A percentile compares a stretch with the other conserved stretches of the same genome.
phyloP scores from a whole-genome alignment of 1,140 invertebrate genomes.

The Drosophila neocordata region DNA sequence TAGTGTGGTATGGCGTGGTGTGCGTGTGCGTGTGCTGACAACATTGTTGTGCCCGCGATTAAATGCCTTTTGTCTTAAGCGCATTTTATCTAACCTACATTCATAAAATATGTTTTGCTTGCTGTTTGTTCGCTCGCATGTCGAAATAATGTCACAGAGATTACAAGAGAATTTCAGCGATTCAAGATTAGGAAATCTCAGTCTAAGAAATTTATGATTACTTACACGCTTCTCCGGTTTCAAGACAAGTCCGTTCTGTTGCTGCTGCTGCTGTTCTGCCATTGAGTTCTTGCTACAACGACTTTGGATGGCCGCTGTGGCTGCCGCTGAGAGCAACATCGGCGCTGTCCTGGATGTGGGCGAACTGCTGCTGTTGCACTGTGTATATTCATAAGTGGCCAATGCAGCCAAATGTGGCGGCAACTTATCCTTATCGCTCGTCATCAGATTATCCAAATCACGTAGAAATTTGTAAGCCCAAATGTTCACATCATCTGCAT shows the following conservation, averaged over 20 bases:
- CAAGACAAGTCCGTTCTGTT: constrained; percentile 72
- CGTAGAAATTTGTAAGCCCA: constrained; percentile 82
- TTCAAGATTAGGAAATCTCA: constrained; percentile 64
- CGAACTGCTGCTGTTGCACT: constrained; percentile 39
- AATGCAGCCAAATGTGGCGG: constrained; percentile 56
- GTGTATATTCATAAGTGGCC: constrained; percentile 30
- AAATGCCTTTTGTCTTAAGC: constrained; percentile 72
- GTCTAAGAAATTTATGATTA: constrained; percentile 40
- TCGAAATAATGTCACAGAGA: constrained; percentile 53
- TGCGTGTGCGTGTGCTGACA: constrained; percentile 59
- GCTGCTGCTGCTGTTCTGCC: constrained; percentile 43
- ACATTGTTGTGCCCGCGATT: constrained; percentile 75
- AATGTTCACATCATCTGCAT: constrained; percentile 73
- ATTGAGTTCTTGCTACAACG: constrained; percentile 57
- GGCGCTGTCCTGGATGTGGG: constrained; percentile 72
- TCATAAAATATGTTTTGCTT: constrained; percentile 69
- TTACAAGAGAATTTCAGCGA: constrained; percentile 56
- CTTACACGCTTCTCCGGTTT: constrained; percentile 82
- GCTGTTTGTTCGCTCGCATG: constrained; percentile 48
- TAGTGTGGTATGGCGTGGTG: constrained; percentile 14
- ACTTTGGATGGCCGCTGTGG: constrained; percentile 70
- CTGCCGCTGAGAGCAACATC: constrained; percentile 72
- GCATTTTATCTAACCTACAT: constrained; percentile 74
- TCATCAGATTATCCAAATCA: constrained; percentile 81
- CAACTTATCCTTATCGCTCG: constrained; percentile 69